Conservation (phyloP, 2,888 invertebrate species). For the Rhodophaea formosa region DNA sequence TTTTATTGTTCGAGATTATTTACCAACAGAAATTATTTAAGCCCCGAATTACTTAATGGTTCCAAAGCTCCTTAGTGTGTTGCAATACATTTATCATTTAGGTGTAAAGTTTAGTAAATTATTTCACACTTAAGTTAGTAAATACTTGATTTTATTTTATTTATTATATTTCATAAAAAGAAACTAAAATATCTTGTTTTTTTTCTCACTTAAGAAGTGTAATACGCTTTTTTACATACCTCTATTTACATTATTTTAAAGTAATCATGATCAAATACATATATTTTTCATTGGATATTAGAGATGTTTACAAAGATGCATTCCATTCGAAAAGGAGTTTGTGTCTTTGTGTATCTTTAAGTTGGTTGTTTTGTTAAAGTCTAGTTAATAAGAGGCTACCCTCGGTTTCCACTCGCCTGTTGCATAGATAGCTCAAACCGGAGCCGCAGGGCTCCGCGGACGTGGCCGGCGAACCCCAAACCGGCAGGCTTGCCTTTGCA, state of each 20-base stretch:
- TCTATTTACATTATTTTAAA: constrained; percentile 70
- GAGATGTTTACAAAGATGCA: constrained; percentile 68
- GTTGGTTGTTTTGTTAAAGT: constrained; percentile 68
- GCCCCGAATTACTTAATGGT: constrained; percentile 68
- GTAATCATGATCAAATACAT: constrained; percentile 76
- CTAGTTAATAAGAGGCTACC: constrained; percentile 72
- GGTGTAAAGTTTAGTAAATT: constrained; percentile 79
- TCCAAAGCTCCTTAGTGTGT: constrained; percentile 78
- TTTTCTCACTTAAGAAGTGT: constrained; percentile 77
- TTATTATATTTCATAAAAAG: constrained; percentile 64
- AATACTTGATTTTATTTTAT: constrained; percentile 72
- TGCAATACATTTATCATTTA: constrained; percentile 79
- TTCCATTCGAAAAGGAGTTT: constrained; percentile 64
- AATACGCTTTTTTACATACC: constrained; percentile 77
- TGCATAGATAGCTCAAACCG: constrained; percentile 58
- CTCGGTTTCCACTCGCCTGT: constrained; percentile 75
- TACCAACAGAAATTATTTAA: constrained; percentile 62
- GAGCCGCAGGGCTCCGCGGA: constrained; percentile 30
- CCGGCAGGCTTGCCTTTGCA: constrained; percentile 81
- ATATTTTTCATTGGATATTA: constrained; percentile 64
- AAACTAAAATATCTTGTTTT: constrained; percentile 70
- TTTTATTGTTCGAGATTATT: constrained; percentile 67
- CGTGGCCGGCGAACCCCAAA: constrained; percentile 52
- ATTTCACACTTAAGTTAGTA: constrained; percentile 76
- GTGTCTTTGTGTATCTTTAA: constrained; percentile 69